phyloP scores from a whole-genome alignment of 2,113 vertebrate genomes.

The Gavialis gangeticus region DNA sequence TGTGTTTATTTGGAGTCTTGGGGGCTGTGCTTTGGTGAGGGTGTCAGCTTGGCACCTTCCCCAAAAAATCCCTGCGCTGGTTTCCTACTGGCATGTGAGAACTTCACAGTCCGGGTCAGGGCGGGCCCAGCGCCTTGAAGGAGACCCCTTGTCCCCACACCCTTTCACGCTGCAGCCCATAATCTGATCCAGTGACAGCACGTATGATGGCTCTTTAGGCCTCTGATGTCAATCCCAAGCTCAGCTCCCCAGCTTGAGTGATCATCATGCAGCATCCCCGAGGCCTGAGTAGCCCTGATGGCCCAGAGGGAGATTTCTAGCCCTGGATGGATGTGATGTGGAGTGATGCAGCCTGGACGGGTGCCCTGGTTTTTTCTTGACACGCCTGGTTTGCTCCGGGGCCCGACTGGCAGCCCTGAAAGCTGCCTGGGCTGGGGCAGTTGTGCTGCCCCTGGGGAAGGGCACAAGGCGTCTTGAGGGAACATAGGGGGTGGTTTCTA shows the following conservation, averaged over 20 bases:
- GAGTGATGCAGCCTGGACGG: background rate
- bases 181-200: background rate
- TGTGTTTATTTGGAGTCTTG: background rate
- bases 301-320: background rate
- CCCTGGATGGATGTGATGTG: background rate
- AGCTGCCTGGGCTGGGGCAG: background rate
- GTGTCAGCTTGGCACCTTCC: background rate
- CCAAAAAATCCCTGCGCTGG: background rate
- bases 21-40: background rate
- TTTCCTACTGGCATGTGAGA: background rate
- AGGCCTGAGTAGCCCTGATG: background rate
- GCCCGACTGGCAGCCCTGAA: background rate
- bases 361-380: background rate
- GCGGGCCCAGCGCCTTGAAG: background rate
- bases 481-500: background rate
- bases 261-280: background rate
- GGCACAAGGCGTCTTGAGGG: background rate
- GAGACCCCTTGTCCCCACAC: background rate
- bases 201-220: rapidly evolving
- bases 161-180: background rate
- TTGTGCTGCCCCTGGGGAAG: background rate
- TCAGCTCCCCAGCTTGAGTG: background rate
- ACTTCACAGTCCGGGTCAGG: rapidly evolving
- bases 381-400: background rate
- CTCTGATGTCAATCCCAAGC: background rate